Evolutionary conservation across 2,113 vertebrate species (phyloP).

Genomic region (Corydoras maculifer): DNA sequence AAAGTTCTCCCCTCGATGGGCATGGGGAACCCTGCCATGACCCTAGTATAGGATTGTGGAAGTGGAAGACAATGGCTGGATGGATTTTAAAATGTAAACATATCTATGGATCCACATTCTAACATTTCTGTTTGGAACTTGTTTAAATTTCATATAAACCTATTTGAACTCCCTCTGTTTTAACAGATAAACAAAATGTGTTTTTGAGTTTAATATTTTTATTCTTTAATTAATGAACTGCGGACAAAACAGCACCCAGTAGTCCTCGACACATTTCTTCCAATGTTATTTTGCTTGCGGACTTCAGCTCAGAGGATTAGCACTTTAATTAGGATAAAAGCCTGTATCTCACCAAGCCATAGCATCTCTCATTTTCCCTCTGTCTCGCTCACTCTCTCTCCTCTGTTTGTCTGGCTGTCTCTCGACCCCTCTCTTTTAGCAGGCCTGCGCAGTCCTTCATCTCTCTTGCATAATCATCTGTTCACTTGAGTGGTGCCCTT

Average conservation of each 20-base stretch:
- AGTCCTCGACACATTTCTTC: background rate
- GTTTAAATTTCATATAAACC: too few relatives aligned
- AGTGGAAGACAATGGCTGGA: too few relatives aligned
- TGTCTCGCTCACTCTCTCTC: background rate
- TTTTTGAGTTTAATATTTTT: too few relatives aligned
- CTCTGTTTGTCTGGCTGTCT: background rate
- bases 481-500: background rate
- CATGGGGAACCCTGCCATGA: too few relatives aligned
- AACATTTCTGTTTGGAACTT: too few relatives aligned
- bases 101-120: too few relatives aligned
- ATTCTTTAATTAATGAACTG: background rate
- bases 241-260: background rate
- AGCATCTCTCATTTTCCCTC: background rate
- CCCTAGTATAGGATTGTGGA: too few relatives aligned
- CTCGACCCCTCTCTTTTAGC: slow-evolving; percentile 6
- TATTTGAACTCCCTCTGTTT: too few relatives aligned
- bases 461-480: slow-evolving; percentile 37
- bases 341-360: slow-evolving; percentile 9
- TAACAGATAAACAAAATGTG: too few relatives aligned
- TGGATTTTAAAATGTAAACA: too few relatives aligned
- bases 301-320: slow-evolving; percentile 13
- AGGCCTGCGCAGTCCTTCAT: slow-evolving; percentile 2
- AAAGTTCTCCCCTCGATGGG: too few relatives aligned
- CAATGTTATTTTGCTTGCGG: background rate
- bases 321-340: slow-evolving; percentile 31